phyloP scores from a whole-genome alignment of 2,888 invertebrate species.

The Diaperis boleti region DNA sequence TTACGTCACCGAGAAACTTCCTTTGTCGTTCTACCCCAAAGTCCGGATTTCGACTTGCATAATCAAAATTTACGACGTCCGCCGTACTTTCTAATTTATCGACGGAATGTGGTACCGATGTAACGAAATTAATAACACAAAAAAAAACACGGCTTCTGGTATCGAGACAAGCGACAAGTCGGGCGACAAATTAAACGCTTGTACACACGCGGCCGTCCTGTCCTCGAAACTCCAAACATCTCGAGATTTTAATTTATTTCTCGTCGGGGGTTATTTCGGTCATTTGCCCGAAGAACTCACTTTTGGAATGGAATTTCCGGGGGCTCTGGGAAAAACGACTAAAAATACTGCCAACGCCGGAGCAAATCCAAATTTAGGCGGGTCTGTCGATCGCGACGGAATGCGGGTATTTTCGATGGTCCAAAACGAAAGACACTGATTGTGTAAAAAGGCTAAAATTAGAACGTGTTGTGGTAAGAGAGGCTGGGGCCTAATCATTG shows the following conservation, averaged over 20 bases:
- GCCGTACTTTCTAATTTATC: constrained; percentile 32
- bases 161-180: constrained; percentile 2
- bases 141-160: constrained; percentile 13
- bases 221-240: constrained; percentile 14
- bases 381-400: constrained; percentile 4
- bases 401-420: constrained; percentile 10
- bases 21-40: not conserved
- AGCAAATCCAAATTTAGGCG: constrained; percentile 28
- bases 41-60: constrained; percentile 13
- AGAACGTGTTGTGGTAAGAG: constrained; percentile 16
- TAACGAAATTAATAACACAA: constrained; percentile 2
- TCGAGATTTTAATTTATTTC: constrained; percentile 17
- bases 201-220: constrained; percentile 1
- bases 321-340: constrained; percentile 10
- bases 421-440: constrained; percentile 1
- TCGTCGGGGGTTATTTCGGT: constrained; percentile 17
- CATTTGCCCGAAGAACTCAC: constrained; percentile 1
- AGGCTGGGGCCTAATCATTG: constrained; percentile 16
- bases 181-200: constrained; percentile 13
- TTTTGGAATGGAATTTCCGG: constrained; percentile 28
- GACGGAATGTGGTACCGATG: constrained; percentile 27
- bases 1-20: constrained; percentile 4
- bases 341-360: constrained; percentile 13
- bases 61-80: constrained; percentile 28
- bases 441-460: constrained; percentile 8